These are phyloP conservation scores for Noctua pronuba DNA, from an alignment of 2,888 invertebrate species.

Conservation along the genomic window DNA sequence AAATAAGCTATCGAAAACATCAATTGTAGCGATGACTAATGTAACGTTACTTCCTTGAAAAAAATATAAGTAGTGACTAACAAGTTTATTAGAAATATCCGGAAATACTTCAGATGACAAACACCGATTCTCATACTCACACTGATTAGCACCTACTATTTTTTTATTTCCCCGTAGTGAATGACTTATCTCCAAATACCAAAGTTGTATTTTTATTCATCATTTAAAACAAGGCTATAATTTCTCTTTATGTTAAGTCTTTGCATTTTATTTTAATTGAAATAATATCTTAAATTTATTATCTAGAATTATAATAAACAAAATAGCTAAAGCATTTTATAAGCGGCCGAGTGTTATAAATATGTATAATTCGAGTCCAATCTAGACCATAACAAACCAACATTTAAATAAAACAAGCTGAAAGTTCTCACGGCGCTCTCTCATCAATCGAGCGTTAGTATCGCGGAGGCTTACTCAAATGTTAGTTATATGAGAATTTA, in stretches of 20 bases:
- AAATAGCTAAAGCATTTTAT: slow-evolving; percentile 42
- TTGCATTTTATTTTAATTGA: slow-evolving; percentile 41
- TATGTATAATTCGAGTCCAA: slow-evolving; percentile 57
- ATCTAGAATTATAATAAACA: slow-evolving; percentile 27
- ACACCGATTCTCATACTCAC: slow-evolving; percentile 50
- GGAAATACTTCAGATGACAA: slow-evolving; percentile 68
- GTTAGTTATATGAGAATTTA: slow-evolving; percentile 70
- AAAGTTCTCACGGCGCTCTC: slow-evolving; percentile 66
- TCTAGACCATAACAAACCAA: slow-evolving; percentile 62
- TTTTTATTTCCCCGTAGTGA: slow-evolving; percentile 48
- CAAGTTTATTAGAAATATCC: slow-evolving; percentile 61
- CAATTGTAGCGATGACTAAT: slow-evolving; percentile 65
- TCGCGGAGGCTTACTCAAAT: slow-evolving; percentile 69
- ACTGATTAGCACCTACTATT: slow-evolving; percentile 49
- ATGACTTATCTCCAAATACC: slow-evolving; percentile 45
- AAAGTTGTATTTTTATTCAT: slow-evolving; percentile 31
- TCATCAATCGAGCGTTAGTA: slow-evolving; percentile 65
- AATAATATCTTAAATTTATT: slow-evolving; percentile 37
- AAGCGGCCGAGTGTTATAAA: slow-evolving; percentile 41
- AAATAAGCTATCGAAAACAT: slow-evolving; percentile 52
- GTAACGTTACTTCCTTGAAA: slow-evolving; percentile 60
- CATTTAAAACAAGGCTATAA: slow-evolving; percentile 26
- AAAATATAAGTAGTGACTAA: slow-evolving; percentile 64
- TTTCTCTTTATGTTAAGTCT: slow-evolving; percentile 33
- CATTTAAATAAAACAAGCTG: slow-evolving; percentile 63